Conservation (phyloP, 64 coral and sea anemone genomes). For the Montipora cactus region DNA sequence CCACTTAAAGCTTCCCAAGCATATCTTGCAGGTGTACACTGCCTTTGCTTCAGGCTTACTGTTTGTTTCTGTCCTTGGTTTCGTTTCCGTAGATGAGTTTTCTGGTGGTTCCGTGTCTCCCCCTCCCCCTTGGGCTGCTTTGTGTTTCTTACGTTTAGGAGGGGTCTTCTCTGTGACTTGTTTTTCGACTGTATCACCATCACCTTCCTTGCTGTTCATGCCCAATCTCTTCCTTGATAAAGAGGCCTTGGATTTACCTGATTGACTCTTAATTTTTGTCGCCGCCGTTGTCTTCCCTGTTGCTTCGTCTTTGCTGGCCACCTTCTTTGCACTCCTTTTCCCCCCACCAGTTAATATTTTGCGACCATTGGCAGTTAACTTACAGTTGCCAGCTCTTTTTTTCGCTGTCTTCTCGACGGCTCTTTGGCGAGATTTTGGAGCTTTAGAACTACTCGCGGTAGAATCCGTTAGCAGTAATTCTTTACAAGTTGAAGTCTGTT, state of each 20-base stretch:
- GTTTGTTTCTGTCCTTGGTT: background rate
- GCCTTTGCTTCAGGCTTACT: background rate
- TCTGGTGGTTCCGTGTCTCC: background rate
- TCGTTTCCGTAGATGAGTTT: background rate
- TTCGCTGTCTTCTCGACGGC: background rate
- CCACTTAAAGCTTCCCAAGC: constrained; percentile 27
- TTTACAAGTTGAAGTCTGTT: background rate
- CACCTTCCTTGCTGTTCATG: background rate
- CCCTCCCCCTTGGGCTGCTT: background rate
- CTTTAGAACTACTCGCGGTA: background rate
- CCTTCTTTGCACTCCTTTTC: no score
- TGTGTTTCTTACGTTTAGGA: background rate
- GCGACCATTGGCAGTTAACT: background rate
- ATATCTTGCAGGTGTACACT: constrained; percentile 6
- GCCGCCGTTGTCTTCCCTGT: background rate
- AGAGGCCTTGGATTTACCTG: background rate
- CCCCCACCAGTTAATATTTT: background rate
- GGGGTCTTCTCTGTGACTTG: background rate
- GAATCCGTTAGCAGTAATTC: background rate
- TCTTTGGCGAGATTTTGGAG: background rate
- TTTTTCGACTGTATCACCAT: background rate
- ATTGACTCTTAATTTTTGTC: background rate
- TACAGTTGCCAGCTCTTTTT: background rate
- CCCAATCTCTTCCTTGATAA: background rate
- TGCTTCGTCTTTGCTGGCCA: background rate